Evolutionary conservation across 2,113 vertebrate species (phyloP).

Genomic region (Seriola aureovittata): DNA sequence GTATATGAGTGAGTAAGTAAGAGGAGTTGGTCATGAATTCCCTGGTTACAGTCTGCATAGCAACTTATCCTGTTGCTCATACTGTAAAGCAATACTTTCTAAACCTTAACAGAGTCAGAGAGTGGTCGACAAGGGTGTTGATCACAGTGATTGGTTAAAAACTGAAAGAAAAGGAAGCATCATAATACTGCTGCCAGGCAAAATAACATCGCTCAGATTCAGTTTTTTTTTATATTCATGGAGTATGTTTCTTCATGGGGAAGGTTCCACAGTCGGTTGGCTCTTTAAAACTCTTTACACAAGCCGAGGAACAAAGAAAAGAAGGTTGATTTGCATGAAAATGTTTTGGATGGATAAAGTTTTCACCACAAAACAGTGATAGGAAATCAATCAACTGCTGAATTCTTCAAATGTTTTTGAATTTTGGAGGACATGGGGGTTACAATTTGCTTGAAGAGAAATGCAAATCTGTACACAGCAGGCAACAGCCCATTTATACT

Average conservation of each 20-base stretch:
- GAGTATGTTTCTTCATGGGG: background rate
- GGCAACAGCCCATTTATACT: background rate
- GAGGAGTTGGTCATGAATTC: conserved; percentile 36
- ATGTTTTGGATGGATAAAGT: background rate
- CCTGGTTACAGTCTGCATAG: conserved; percentile 59
- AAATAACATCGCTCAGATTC: background rate
- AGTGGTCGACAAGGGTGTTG: background rate
- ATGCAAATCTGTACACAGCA: conserved; percentile 15
- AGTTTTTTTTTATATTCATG: background rate
- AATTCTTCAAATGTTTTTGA: background rate
- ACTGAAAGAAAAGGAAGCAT: background rate
- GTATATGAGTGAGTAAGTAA: conserved; percentile 25
- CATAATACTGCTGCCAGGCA: background rate
- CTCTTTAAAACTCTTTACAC: background rate
- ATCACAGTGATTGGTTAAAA: background rate
- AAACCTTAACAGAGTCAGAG: conserved; percentile 3
- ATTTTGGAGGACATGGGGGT: background rate
- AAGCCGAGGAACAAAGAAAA: background rate
- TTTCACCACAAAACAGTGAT: conserved; percentile 5
- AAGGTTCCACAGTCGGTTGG: background rate
- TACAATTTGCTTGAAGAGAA: conserved; percentile 1
- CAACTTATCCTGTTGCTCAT: conserved; percentile 36
- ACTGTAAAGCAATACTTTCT: conserved; percentile 1
- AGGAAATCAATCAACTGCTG: conserved; percentile 1
- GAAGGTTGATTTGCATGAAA: background rate